Evolutionary conservation across 2,888 invertebrate species (phyloP).

Genomic region (Lysandra bellargus): DNA sequence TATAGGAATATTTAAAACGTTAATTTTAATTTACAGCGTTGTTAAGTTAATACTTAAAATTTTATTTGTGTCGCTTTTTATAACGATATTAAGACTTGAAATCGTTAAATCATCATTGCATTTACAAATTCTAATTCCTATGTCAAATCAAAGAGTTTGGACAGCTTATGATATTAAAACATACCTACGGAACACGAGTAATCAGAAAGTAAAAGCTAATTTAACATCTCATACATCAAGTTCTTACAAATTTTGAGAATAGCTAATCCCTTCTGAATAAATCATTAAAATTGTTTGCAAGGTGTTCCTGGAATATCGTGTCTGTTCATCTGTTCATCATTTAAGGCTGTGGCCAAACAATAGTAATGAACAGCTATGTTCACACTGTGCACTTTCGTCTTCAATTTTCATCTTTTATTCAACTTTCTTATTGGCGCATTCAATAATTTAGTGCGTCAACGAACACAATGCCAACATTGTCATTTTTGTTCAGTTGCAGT

Average conservation of each 20-base stretch:
- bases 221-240: neutral
- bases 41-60: neutral
- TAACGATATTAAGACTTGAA: too few species aligned
- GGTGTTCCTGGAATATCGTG: neutral
- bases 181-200: neutral
- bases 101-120: too few species aligned
- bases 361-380: too few species aligned
- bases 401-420: too few species aligned
- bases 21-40: neutral
- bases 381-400: too few species aligned
- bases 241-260: neutral
- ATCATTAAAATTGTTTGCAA: neutral
- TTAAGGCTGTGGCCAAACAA: neutral
- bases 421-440: too few species aligned
- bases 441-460: too few species aligned
- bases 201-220: neutral
- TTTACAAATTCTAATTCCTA: too few species aligned
- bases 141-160: neutral
- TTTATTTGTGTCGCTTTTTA: neutral
- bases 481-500: too few species aligned
- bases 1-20: conserved; percentile 45
- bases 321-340: neutral
- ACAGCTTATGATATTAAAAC: neutral
- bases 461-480: too few species aligned
- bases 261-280: neutral